Conservation (phyloP, 2,888 invertebrate genomes). For the Drosophila affinis region DNA sequence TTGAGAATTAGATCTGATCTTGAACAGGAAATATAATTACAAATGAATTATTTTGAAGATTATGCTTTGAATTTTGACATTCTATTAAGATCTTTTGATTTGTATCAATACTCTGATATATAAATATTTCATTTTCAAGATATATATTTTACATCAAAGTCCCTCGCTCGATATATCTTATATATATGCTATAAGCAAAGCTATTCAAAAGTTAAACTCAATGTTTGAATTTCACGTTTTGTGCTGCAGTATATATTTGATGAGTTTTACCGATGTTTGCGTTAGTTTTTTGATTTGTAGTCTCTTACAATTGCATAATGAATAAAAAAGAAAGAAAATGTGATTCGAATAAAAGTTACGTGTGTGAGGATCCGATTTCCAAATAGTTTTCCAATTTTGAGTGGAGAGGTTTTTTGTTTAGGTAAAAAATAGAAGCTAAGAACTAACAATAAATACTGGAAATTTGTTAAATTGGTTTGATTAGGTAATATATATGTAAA, state of each 20-base stretch:
- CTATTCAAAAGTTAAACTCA: conserved; percentile 16
- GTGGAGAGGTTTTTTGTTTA: conserved; percentile 12
- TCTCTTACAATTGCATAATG: conserved; percentile 8
- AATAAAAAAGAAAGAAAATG: conserved; percentile 15
- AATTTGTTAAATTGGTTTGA: conserved; percentile 34
- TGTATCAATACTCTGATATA: background rate
- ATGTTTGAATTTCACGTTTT: conserved; percentile 22
- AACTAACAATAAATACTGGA: conserved; percentile 40
- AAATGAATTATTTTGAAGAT: background rate
- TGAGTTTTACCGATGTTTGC: background rate
- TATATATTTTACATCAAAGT: too few species aligned
- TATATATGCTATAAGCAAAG: conserved; percentile 3
- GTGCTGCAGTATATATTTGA: conserved; percentile 24
- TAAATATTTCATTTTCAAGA: background rate
- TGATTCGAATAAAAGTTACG: conserved; percentile 6
- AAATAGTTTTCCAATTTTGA: conserved; percentile 19
- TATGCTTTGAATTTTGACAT: too few species aligned
- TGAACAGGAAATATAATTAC: background rate
- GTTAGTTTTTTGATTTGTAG: conserved; percentile 29
- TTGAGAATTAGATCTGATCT: background rate
- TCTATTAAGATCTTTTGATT: too few species aligned
- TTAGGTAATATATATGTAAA: conserved; percentile 41
- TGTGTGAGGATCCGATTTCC: conserved; percentile 10
- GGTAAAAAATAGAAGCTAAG: conserved; percentile 22
- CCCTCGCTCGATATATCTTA: background rate